A percentile compares a stretch with the other conserved stretches of the same genome.
Conservation (phyloP, 2,797 vertebrate genomes). For the Platyrinchus mystaceus region DNA sequence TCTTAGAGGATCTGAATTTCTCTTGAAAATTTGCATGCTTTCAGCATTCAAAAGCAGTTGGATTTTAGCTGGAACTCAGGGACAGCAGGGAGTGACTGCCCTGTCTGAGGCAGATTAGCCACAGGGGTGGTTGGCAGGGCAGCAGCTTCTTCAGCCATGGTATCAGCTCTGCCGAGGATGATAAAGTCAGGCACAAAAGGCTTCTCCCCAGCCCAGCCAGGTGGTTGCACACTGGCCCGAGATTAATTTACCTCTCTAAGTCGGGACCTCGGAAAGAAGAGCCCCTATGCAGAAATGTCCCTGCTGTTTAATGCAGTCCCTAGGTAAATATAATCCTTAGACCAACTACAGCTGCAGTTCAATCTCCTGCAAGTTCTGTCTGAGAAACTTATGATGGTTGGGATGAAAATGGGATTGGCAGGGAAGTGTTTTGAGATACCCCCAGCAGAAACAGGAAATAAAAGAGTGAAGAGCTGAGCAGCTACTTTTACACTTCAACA, state of each 20-base stretch:
- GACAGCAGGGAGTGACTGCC: neutral
- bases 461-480: neutral
- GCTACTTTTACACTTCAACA: neutral
- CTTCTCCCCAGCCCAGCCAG: neutral
- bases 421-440: neutral
- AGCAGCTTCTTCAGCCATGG: neutral
- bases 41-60: neutral
- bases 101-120: neutral
- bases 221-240: neutral
- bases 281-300: neutral
- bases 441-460: neutral
- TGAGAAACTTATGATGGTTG: neutral
- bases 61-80: neutral
- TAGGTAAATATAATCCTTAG: neutral
- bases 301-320: neutral
- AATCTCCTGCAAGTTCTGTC: neutral
- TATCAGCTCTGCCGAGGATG: neutral
- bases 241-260: neutral
- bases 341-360: neutral
- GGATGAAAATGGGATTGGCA: neutral
- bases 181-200: accelerated
- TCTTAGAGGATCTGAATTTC: neutral
- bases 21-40: neutral
- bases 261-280: neutral
- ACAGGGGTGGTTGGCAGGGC: neutral